Conservation (phyloP, 2,888 invertebrate species). For the Argyra leucocephala region DNA sequence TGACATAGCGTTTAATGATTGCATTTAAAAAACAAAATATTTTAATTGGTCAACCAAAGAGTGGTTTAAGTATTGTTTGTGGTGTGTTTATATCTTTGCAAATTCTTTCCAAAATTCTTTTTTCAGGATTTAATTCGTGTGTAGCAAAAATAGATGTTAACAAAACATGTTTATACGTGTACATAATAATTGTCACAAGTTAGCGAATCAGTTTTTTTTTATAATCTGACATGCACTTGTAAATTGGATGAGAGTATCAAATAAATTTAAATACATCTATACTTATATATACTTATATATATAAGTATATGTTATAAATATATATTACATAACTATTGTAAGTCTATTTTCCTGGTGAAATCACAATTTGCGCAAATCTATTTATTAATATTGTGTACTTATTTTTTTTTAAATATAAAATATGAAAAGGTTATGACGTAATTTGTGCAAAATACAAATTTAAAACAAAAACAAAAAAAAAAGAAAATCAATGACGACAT, state of each 20-base stretch:
- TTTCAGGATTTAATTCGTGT: too few relatives aligned
- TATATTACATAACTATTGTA: too few relatives aligned
- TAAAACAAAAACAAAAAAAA: not conserved
- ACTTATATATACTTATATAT: not conserved
- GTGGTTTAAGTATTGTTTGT: too few relatives aligned
- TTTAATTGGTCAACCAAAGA: too few relatives aligned
- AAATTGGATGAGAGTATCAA: not conserved
- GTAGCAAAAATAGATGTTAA: too few relatives aligned
- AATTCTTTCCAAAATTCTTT: too few relatives aligned
- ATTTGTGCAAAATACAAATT: too few relatives aligned
- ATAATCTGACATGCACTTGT: not conserved
- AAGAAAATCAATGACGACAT: not conserved
- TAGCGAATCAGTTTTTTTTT: not conserved
- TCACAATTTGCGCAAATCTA: conserved; percentile 6
- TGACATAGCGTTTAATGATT: too few relatives aligned
- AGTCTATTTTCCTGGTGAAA: not conserved
- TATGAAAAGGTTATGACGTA: not conserved
- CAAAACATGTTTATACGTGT: too few relatives aligned
- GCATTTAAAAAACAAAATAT: too few relatives aligned
- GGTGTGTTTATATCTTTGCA: too few relatives aligned
- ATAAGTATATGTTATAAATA: not conserved
- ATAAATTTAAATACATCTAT: not conserved
- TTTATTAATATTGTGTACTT: not conserved
- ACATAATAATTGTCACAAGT: not conserved
- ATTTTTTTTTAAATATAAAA: too few relatives aligned